A percentile compares a stretch with the other conserved stretches of the same genome.
phyloP scores from a whole-genome alignment of 2,888 invertebrate genomes.

The Helobdella robusta region DNA sequence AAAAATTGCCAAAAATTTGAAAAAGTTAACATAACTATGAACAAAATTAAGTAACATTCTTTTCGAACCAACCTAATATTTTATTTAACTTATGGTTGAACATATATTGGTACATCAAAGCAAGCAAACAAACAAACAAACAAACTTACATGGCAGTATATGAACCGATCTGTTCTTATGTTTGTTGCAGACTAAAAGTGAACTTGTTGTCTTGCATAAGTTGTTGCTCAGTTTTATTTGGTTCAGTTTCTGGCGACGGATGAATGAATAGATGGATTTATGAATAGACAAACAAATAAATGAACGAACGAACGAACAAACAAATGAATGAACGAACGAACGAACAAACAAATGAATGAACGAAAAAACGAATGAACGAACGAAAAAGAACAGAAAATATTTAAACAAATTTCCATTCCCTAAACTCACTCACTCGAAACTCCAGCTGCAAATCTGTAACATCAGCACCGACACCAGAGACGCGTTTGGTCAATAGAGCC shows the following conservation, averaged over 20 bases:
- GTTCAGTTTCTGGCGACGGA: slow-evolving; percentile 55
- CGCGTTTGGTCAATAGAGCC: slow-evolving; percentile 70
- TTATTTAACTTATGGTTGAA: too few relatives aligned
- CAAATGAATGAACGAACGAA: not conserved
- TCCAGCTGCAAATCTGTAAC: slow-evolving; percentile 48
- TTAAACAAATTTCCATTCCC: too few relatives aligned
- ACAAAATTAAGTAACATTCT: too few relatives aligned
- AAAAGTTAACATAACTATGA: not conserved
- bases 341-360: not conserved
- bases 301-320: not conserved
- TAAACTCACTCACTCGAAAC: slow-evolving; percentile 35
- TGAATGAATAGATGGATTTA: not conserved
- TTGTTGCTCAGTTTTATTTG: slow-evolving; percentile 84
- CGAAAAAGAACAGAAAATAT: not conserved
- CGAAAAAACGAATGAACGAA: not conserved
- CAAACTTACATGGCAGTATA: slow-evolving; percentile 71
- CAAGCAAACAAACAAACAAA: too few relatives aligned
- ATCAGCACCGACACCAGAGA: slow-evolving; percentile 39
- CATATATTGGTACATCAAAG: too few relatives aligned
- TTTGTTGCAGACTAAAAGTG: slow-evolving; percentile 90
- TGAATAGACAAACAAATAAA: not conserved
- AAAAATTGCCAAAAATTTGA: not conserved
- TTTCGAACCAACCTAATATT: too few relatives aligned
- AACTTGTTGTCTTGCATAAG: slow-evolving; percentile 84
- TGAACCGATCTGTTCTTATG: slow-evolving; percentile 96